Evolutionary conservation across 2,113 vertebrate species (phyloP), one percentile per base, ranked within the genome.

Genomic region (Neolamprologus sp.): DNA sequence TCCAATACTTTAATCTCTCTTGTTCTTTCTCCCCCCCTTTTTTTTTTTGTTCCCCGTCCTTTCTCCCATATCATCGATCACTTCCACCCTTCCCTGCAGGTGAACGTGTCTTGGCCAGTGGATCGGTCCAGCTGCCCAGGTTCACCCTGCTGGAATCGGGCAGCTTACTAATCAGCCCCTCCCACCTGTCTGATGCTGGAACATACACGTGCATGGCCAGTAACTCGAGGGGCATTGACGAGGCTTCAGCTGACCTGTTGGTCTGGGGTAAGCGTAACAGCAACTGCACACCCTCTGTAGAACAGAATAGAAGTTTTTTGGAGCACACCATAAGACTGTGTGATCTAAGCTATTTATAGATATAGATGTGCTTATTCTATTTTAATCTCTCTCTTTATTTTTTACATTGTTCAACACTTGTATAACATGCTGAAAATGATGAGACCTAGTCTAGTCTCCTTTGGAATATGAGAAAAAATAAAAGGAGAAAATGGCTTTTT

Each of bases 131-230:
- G 96, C 96, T 98, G 85, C 98, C 98, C 0, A 97, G 98, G 12
- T 99, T 99, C 96, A 99, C 98, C 0, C 96, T 99, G 78, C 96
- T 99, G 93, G 99, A 99, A 95, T 99, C 98, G 0, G 99, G 99
- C 84, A 99, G 98, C 45, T 96, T 99, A 63, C 97, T 99, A 4
- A 55, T 99, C 91, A 99, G 98, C 91, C 99, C 99, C 2, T 96
- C 98, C 0, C 98, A 97, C 90, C 96, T 98, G 85, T 95, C 97
- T 0, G 99, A 99, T 0, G 98, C 98, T 0, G 99, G 98, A 63
- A 97, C 97, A 87, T 99, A 99, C 94, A 97, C 97, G 92, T 99
- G 99, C 94, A 95, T 99, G 96, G 99, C 98, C 85, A 98, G 98
- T 93, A 99, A 99, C 96, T 99, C 99, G 2, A 97, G 98, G 0